Conservation (phyloP, 2,888 invertebrate genomes). For the Taenaris catops region DNA sequence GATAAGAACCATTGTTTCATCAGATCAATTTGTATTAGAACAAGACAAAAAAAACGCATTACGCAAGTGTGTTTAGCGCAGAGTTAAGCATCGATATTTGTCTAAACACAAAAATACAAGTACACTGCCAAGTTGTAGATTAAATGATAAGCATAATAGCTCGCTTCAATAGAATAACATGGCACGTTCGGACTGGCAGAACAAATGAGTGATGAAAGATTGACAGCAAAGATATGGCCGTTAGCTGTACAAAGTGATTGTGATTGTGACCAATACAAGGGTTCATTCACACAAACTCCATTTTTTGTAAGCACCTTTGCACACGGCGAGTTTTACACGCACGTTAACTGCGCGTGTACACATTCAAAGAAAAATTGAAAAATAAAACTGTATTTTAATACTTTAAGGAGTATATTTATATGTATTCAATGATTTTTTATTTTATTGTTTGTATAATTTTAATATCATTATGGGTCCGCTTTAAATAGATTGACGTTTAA, state of each 20-base stretch:
- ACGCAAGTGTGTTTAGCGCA: not conserved
- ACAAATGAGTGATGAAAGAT: constrained; percentile 34
- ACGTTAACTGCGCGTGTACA: too few species aligned
- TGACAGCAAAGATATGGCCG: constrained; percentile 26
- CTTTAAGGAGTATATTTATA: too few species aligned
- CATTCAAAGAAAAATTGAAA: too few species aligned
- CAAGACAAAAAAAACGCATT: not conserved
- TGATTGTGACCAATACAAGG: constrained; percentile 21
- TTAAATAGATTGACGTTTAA: too few species aligned
- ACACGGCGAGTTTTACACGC: too few species aligned
- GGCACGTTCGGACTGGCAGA: constrained; percentile 28
- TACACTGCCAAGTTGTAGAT: constrained; percentile 26
- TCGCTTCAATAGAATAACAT: constrained; percentile 27
- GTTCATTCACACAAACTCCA: constrained; percentile 16
- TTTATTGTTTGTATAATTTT: too few species aligned
- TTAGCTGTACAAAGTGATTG: constrained; percentile 18
- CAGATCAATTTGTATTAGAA: not conserved
- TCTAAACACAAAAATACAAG: constrained; percentile 19
- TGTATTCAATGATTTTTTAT: too few species aligned
- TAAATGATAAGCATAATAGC: constrained; percentile 30
- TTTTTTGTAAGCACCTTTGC: too few species aligned
- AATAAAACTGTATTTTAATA: too few species aligned
- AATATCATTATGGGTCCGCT: too few species aligned
- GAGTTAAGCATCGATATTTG: constrained; percentile 14
- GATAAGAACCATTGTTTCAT: constrained; percentile 5